Evolutionary conservation across 2,888 invertebrate species (phyloP).

Genomic region (Anarsia innoxiella): DNA sequence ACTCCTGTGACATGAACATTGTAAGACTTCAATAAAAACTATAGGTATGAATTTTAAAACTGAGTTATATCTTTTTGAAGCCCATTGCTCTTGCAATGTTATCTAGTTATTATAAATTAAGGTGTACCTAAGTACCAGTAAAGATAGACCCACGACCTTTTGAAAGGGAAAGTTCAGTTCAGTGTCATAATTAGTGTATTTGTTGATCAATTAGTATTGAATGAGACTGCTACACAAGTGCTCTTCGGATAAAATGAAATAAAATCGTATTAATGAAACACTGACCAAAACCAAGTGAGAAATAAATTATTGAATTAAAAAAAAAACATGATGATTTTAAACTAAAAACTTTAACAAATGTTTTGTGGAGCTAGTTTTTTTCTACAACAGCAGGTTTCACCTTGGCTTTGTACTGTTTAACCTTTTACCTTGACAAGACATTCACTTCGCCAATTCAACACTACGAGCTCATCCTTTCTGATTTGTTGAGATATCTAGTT

Average conservation of each 20-base stretch:
- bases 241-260: conserved; percentile 25
- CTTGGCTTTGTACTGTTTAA: conserved; percentile 19
- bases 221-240: conserved; percentile 35
- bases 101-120: conserved; percentile 26
- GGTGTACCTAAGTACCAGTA: conserved; percentile 10
- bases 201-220: conserved; percentile 35
- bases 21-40: background rate
- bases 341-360: conserved; percentile 25
- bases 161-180: conserved; percentile 38
- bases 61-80: no score
- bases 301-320: conserved; percentile 37
- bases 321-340: conserved; percentile 39
- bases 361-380: conserved; percentile 72
- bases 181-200: conserved; percentile 20
- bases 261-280: conserved; percentile 38
- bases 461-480: no score
- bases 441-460: conserved; percentile 5
- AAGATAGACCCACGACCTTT: conserved; percentile 51
- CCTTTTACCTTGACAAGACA: conserved; percentile 8
- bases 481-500: no score
- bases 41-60: no score
- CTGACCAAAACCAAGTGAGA: conserved; percentile 45
- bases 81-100: conserved; percentile 26
- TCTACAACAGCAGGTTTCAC: conserved; percentile 59
- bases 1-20: no score